Evolutionary conservation across 2,113 vertebrate species (phyloP).

Genomic region (Vicugna pacos): DNA sequence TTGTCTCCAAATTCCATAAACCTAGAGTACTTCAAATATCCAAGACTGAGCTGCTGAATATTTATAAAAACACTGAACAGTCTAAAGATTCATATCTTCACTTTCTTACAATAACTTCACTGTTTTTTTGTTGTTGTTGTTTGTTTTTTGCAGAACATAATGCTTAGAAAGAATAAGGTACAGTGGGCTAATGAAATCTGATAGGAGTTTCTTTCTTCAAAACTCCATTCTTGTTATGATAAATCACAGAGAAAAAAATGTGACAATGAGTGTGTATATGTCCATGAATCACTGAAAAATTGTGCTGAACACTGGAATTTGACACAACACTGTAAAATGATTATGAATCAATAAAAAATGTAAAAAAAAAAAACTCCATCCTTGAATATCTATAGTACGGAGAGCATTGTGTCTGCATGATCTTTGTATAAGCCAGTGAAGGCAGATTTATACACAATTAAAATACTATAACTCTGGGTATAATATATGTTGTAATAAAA

Average conservation of each 20-base stretch:
- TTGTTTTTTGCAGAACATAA: not conserved
- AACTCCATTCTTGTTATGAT: not conserved
- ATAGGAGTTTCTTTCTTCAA: not conserved
- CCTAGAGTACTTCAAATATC: not conserved
- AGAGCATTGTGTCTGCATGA: not conserved
- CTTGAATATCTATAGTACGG: not conserved
- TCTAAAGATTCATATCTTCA: not conserved
- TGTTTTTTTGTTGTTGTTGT: not conserved
- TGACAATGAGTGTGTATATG: no score
- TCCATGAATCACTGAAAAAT: no score
- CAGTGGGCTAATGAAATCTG: not conserved
- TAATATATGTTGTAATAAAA: not conserved
- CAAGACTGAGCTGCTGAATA: not conserved
- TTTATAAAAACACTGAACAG: not conserved
- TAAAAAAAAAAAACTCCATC: not conserved
- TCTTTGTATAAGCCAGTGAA: not conserved
- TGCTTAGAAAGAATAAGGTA: constrained; percentile 31
- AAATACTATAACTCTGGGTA: not conserved
- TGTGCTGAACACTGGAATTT: no score
- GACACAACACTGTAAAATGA: no score
- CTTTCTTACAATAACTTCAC: not conserved
- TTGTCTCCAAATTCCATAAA: not conserved
- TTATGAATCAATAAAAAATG: no score
- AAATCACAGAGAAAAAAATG: no score
- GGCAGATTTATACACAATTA: not conserved